Percentiles rank a stretch among this genome's conserved stretches.
These are phyloP conservation scores for Drosophila anceps DNA, from an alignment of 2,888 invertebrate species.

Conservation along the genomic window DNA sequence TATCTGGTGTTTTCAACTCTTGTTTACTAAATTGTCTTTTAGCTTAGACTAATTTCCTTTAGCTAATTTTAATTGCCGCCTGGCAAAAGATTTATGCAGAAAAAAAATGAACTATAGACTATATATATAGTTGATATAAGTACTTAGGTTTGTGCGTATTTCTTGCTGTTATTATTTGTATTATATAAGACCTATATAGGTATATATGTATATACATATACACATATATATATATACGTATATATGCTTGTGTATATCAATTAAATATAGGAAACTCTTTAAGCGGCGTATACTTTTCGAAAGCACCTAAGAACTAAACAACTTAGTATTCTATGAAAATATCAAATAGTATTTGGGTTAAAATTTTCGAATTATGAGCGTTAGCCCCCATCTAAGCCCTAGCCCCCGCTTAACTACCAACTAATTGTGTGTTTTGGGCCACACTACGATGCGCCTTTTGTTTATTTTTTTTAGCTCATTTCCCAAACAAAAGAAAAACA, in stretches of 20 bases:
- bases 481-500: slow-evolving; percentile 24
- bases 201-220: slow-evolving; percentile 19
- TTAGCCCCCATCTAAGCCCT: slow-evolving; percentile 24
- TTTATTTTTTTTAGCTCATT: slow-evolving; percentile 38
- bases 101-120: slow-evolving; percentile 32
- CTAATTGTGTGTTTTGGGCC: slow-evolving; percentile 26
- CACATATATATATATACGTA: slow-evolving; percentile 14
- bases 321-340: slow-evolving; percentile 69
- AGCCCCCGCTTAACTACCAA: slow-evolving; percentile 15
- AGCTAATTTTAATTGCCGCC: slow-evolving; percentile 72
- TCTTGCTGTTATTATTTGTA: slow-evolving; percentile 25
- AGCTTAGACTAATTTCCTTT: slow-evolving; percentile 62
- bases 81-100: slow-evolving; percentile 52
- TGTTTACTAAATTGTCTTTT: slow-evolving; percentile 21
- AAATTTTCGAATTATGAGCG: slow-evolving; percentile 65
- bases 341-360: slow-evolving; percentile 80
- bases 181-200: slow-evolving; percentile 27
- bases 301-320: slow-evolving; percentile 79
- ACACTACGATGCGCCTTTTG: slow-evolving; percentile 44
- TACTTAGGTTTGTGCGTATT: slow-evolving; percentile 34
- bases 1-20: slow-evolving; percentile 24
- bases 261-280: slow-evolving; percentile 78
- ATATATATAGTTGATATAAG: slow-evolving; percentile 24
- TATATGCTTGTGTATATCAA: slow-evolving; percentile 33
- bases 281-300: slow-evolving; percentile 83